Conservation (phyloP, 2,113 vertebrate genomes). For the Poicephalus meyeri region DNA sequence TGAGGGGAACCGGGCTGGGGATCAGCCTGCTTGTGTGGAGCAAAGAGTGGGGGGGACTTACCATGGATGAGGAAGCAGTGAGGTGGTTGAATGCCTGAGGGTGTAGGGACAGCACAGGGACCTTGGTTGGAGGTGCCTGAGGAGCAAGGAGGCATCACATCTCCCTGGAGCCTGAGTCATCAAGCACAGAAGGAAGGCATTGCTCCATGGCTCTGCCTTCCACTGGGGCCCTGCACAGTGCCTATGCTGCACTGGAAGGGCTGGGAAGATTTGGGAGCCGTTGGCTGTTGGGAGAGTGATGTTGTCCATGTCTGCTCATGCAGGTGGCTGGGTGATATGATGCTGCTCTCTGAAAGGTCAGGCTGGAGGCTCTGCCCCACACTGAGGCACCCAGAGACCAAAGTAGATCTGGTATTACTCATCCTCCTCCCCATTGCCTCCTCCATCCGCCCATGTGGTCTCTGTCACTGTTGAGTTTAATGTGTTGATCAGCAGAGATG, state of each 20-base stretch:
- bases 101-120: neutral
- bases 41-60: neutral
- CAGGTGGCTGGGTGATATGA: neutral
- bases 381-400: neutral
- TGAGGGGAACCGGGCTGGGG: neutral
- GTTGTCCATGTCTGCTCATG: neutral
- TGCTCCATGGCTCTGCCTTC: neutral
- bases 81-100: slow-evolving; percentile 47
- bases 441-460: neutral
- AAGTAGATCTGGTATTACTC: neutral
- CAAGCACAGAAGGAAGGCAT: neutral
- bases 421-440: neutral
- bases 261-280: neutral
- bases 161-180: neutral
- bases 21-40: neutral
- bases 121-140: slow-evolving; percentile 1
- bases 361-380: neutral
- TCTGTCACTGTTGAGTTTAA: neutral
- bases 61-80: neutral
- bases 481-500: neutral
- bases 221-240: neutral
- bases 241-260: neutral
- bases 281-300: neutral
- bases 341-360: neutral
- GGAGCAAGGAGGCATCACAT: slow-evolving; percentile 5